phyloP scores from a whole-genome alignment of 2,888 invertebrate genomes.

The Lasioglossum zephyrum region DNA sequence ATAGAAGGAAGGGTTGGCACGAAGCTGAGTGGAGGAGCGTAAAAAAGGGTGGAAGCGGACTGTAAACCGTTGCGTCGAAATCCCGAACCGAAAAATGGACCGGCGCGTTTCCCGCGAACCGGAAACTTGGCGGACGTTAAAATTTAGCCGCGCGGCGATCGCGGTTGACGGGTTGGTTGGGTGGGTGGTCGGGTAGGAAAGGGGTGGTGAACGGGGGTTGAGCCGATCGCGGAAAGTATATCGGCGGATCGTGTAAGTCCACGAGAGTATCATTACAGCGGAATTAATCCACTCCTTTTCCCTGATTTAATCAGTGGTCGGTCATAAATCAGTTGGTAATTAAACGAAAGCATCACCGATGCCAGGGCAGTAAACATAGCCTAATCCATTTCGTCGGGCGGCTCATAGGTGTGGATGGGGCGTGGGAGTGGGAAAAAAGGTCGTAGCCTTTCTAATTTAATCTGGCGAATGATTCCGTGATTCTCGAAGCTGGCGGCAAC shows the following conservation, averaged over 20 bases:
- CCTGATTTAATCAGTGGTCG: conserved; percentile 60
- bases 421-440: conserved; percentile 74
- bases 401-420: conserved; percentile 55
- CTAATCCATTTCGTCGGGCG: conserved; percentile 77
- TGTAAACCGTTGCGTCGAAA: conserved; percentile 43
- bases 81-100: conserved; percentile 49
- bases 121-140: conserved; percentile 52
- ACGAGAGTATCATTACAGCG: conserved; percentile 52
- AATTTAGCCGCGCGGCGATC: conserved; percentile 48
- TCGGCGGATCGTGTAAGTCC: conserved; percentile 38
- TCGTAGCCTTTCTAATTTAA: conserved; percentile 84
- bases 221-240: conserved; percentile 14
- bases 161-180: background rate
- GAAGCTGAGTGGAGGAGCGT: background rate
- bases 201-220: background rate
- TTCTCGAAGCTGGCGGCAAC: conserved; percentile 82
- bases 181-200: background rate
- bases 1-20: background rate
- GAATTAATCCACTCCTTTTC: conserved; percentile 59
- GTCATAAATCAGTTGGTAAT: conserved; percentile 79
- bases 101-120: conserved; percentile 42
- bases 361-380: conserved; percentile 70
- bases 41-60: conserved; percentile 12
- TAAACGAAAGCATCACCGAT: conserved; percentile 77
- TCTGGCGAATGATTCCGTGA: conserved; percentile 84